Base-by-base conservation (phyloP, 2,113 vertebrate genomes). In the Cervus canadensis region DNA sequence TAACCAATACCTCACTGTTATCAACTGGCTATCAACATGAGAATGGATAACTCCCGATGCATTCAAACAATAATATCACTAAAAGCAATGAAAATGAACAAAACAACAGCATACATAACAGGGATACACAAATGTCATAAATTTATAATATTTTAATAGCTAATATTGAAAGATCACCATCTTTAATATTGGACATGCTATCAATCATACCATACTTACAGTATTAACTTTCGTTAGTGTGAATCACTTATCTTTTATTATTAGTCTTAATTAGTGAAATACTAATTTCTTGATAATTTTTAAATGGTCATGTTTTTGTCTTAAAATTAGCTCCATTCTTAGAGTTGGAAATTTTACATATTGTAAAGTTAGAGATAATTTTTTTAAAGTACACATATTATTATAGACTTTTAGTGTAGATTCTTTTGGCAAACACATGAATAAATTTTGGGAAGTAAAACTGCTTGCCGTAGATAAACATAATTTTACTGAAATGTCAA, bases 231-330 rank as follows among this genome's bases (percentile, higher is more conserved):
- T 76, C 40, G 30, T 36, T 81, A 79, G 56, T 40, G 64, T 19
- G 52, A 23, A 74, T 21, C 4, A 60, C 28, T 89, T 83, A 3
- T 76, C 15, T 74, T 88, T 88, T 74, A 92, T 82, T 82, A n/a
- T 74, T 74, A 92, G 71, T 88, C 43, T 94, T 83, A 52, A 92
- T 81, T 87, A 81, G 40, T n/a, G 33, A 93, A 83, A 83, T 93
- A 36, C 16, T 93, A 60, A 62, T 56, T 76, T 76, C 50, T 62
- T 74, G 71, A 88, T 62, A 82, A 79, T 43, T 89, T 60, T 93
- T 14, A 92, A 82, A 59, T 59, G 56, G 3, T 45, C 28, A 94
- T 36, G 11, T 26, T 84, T 78, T 60, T 59, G 14, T 59, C 7
- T 85, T 74, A 48, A 81, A 94, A 59, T 67, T 54, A 33, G 33